Evolutionary conservation across 2,113 vertebrate genomes (phyloP).

Genomic region (Blennius ocellaris): DNA sequence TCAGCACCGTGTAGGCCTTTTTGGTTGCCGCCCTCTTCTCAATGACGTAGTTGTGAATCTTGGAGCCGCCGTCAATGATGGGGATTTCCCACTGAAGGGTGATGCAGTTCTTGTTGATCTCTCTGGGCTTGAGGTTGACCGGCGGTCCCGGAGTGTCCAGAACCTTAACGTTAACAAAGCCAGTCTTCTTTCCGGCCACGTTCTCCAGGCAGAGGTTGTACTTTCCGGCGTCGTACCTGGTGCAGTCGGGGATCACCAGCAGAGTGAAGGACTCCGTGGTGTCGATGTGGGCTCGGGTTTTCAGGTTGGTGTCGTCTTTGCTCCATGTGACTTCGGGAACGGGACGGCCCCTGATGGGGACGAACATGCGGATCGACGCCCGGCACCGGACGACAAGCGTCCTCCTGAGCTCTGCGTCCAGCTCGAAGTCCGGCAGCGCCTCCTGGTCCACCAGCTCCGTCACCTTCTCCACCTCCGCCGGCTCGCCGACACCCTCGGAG

Average conservation of each 20-base stretch:
- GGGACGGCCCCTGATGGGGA: slow-evolving; percentile 95
- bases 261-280: slow-evolving; percentile 96
- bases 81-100: slow-evolving; percentile 98
- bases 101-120: slow-evolving; percentile 94
- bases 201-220: slow-evolving; percentile 96
- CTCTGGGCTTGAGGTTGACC: slow-evolving; percentile 92
- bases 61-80: slow-evolving; percentile 96
- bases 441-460: slow-evolving; percentile 92
- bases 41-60: slow-evolving; percentile 94
- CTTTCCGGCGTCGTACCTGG: slow-evolving; percentile 95
- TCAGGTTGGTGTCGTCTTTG: slow-evolving; percentile 91
- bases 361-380: slow-evolving; percentile 94
- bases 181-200: slow-evolving; percentile 95
- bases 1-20: slow-evolving; percentile 93
- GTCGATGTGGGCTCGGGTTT: slow-evolving; percentile 92
- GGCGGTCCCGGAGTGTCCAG: slow-evolving; percentile 97
- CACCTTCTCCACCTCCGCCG: slow-evolving; percentile 89
- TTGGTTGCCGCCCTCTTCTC: slow-evolving; percentile 96
- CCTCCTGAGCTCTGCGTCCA: slow-evolving; percentile 96
- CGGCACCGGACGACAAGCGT: slow-evolving; percentile 95
- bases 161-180: slow-evolving; percentile 96
- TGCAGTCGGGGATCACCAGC: slow-evolving; percentile 95
- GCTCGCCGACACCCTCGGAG: slow-evolving; percentile 92
- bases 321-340: slow-evolving; percentile 96
- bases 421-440: slow-evolving; percentile 93